Evolutionary conservation across 2,797 vertebrate species (phyloP).

Genomic region (Oreortyx pictus): DNA sequence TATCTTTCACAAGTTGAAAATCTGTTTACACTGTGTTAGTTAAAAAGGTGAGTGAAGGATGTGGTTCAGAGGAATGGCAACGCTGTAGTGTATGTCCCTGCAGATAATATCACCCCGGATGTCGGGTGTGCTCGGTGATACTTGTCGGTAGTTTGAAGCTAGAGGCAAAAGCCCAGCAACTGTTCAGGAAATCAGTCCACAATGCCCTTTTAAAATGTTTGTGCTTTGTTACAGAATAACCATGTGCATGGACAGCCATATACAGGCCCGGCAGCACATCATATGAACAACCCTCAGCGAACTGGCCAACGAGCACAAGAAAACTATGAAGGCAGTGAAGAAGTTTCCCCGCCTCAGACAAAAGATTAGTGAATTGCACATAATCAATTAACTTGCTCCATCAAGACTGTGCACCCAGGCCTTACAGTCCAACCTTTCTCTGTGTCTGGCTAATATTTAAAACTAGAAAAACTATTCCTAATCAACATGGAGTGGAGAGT

Average conservation of each 20-base stretch:
- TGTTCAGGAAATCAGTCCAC: not conserved
- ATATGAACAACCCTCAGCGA: slow-evolving; percentile 99
- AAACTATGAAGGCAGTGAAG: slow-evolving; percentile 96
- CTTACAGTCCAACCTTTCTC: slow-evolving; percentile 88
- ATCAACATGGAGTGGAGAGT: slow-evolving; percentile 90
- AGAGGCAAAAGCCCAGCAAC: not conserved
- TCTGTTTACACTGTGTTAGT: not conserved
- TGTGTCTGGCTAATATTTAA: slow-evolving; percentile 89
- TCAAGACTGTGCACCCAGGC: slow-evolving; percentile 92
- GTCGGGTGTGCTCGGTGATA: not conserved
- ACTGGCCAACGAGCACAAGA: slow-evolving; percentile 98
- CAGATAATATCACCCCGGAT: rapidly evolving
- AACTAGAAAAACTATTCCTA: slow-evolving; percentile 89
- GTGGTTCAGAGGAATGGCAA: not conserved
- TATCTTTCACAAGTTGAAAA: slow-evolving; percentile 6
- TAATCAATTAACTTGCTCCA: slow-evolving; percentile 85
- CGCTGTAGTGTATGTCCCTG: not conserved
- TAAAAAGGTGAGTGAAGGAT: not conserved
- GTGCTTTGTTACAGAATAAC: slow-evolving; percentile 90
- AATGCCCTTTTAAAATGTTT: slow-evolving; percentile 28
- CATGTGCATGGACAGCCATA: slow-evolving; percentile 99
- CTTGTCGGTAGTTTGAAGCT: not conserved
- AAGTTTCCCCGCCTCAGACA: slow-evolving; percentile 90
- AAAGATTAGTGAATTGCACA: slow-evolving; percentile 93
- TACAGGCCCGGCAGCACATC: slow-evolving; percentile 98